phyloP scores from a whole-genome alignment of 1,140 invertebrate species.

The Scaptodrosophila lebanonensis region DNA sequence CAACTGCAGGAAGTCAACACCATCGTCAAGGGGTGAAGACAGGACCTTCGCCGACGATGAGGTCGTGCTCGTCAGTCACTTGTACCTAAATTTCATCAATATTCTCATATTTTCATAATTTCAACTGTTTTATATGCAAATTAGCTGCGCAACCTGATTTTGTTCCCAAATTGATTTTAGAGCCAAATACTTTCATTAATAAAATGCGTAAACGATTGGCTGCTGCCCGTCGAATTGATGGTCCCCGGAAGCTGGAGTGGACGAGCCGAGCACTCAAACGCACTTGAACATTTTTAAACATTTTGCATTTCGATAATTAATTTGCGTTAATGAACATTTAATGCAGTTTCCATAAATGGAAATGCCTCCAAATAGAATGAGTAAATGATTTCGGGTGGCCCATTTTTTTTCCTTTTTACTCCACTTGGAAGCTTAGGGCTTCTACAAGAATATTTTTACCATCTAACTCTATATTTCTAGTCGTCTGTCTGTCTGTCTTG shows the following conservation, averaged over 20 bases:
- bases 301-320: slow-evolving; percentile 50
- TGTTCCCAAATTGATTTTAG: slow-evolving; percentile 48
- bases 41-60: slow-evolving; percentile 4
- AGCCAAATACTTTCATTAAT: slow-evolving; percentile 43
- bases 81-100: slow-evolving; percentile 69
- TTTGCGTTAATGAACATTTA: slow-evolving; percentile 22
- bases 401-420: too few relatives aligned
- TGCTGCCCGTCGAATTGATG: background rate
- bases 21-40: slow-evolving; percentile 46
- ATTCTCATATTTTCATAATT: slow-evolving; percentile 67
- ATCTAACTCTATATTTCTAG: too few relatives aligned
- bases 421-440: too few relatives aligned
- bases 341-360: slow-evolving; percentile 11
- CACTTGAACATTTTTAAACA: slow-evolving; percentile 27
- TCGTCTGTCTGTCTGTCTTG: too few relatives aligned
- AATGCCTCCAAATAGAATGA: slow-evolving; percentile 7
- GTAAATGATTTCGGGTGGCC: too few relatives aligned
- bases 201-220: slow-evolving; percentile 58
- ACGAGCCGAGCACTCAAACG: slow-evolving; percentile 39
- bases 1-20: slow-evolving; percentile 4
- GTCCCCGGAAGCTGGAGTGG: background rate
- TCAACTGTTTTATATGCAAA: slow-evolving; percentile 77
- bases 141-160: slow-evolving; percentile 56
- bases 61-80: slow-evolving; percentile 23
- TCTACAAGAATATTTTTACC: too few relatives aligned